Percentiles rank a stretch among this genome's conserved stretches.
These are phyloP conservation scores for Spea hammondii DNA, from an alignment of 2,797 vertebrate species.

Conservation along the genomic window DNA sequence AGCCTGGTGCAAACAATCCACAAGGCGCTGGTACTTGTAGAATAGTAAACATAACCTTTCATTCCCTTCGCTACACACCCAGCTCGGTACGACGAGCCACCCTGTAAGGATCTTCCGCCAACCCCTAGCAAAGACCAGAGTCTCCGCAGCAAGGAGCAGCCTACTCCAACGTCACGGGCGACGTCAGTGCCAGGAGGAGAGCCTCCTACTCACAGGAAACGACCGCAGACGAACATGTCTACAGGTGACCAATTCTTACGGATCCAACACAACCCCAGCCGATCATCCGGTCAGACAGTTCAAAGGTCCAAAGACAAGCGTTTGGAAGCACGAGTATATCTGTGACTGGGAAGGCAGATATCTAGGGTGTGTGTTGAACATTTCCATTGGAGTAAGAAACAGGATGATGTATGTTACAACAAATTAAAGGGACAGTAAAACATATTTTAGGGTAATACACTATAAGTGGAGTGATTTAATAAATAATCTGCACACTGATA, in stretches of 20 bases:
- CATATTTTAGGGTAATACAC: too few relatives aligned
- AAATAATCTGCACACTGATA: too few relatives aligned
- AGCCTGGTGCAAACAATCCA: too few relatives aligned
- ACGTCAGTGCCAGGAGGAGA: conserved; percentile 24
- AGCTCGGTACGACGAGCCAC: background rate
- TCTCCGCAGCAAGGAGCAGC: background rate
- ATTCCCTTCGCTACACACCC: background rate
- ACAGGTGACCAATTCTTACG: background rate
- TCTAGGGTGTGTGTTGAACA: background rate
- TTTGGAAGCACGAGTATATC: background rate
- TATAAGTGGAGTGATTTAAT: too few relatives aligned
- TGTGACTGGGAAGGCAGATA: background rate
- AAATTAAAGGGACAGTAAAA: background rate
- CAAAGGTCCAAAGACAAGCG: conserved; percentile 8
- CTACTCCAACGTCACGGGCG: conserved; percentile 10
- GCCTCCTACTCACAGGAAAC: conserved; percentile 20
- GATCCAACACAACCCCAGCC: background rate
- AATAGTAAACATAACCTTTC: background rate
- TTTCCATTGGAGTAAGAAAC: background rate
- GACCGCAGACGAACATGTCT: conserved; percentile 10
- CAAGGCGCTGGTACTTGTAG: background rate
- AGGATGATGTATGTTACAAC: background rate
- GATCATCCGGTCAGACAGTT: background rate
- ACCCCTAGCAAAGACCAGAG: background rate
- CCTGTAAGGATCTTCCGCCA: background rate